Evolutionary conservation across 2,797 vertebrate species (phyloP), one percentile per base, ranked within the genome.

Genomic region (Fratercula arctica): DNA sequence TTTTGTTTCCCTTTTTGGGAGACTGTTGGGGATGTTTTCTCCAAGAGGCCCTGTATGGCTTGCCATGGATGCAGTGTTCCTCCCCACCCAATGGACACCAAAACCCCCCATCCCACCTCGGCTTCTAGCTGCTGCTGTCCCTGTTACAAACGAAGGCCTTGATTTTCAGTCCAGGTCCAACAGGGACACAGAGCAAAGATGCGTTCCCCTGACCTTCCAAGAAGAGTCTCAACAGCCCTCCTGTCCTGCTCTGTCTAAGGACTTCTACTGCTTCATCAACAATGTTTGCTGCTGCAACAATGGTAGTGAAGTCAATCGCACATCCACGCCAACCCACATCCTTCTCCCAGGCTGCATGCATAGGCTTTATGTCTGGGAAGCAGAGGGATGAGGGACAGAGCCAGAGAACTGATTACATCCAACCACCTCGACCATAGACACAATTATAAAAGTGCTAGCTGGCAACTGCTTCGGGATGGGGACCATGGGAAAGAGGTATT

Each of bases 11-110:
- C 9, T 69, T 84, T 66, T 39, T 3, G 18, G 70, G 37, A 37
- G 51, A 53, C 5, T 0, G 1, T 11, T 31, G 57, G 10, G 11
- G 14, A 90, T 12, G 10, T 68, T 67, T 87, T 69, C 53, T 84
- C 17, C 75, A 66, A 75, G 50, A 54, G 28, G 17, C 25, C 3
- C 11, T 3, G 1, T 9, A 14, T 1, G 1, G 1, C 17, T 61
- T 79, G 12, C 16, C 0, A 0, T 23, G n/a, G 25, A 24, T 20
- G 26, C 35, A 84, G 10, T 60, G 57, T 86, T 41, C 33, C 19
- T 74, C 28, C 16, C 45, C 35, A 24, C 16, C 7, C 3, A 0
- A 5, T 6, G 5, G 29, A 24, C 28, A 45, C 25, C 43, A 78
- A 14, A 37, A 64, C 15, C 21, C 6, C 0, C 1, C 10, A 28